Conservation (phyloP, 2,797 vertebrate genomes). For the Scolopax rusticola region DNA sequence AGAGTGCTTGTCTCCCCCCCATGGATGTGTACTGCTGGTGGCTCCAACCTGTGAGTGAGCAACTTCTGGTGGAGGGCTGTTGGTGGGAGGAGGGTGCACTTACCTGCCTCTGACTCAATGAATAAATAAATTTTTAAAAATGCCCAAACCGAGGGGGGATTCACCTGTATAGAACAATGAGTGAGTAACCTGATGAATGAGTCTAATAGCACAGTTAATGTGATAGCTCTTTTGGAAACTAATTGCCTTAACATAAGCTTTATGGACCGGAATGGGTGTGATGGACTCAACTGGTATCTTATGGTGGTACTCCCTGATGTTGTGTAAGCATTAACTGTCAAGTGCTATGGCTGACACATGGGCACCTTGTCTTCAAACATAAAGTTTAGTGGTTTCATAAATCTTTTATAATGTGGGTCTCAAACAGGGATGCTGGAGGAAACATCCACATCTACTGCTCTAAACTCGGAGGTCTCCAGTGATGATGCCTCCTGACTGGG, state of each 20-base stretch:
- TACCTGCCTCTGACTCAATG: not conserved
- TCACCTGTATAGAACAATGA: not conserved
- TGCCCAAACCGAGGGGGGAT: not conserved
- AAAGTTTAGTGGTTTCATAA: not conserved
- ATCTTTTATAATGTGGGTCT: not conserved
- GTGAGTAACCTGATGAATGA: not conserved
- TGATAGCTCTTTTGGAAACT: not conserved
- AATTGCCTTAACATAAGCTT: not conserved
- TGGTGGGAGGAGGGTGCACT: not conserved
- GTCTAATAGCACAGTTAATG: not conserved
- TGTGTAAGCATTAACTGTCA: not conserved
- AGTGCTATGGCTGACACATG: not conserved
- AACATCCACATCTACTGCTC: not conserved
- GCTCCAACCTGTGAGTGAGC: not conserved
- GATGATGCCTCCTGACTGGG: not conserved
- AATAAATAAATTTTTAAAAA: not conserved
- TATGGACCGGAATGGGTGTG: not conserved
- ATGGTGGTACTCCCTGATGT: not conserved
- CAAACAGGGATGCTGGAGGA: not conserved
- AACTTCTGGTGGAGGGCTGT: not conserved
- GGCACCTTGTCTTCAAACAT: not conserved
- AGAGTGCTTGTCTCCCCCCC: not conserved
- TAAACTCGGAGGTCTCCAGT: not conserved
- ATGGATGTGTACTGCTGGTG: not conserved
- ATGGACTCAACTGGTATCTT: not conserved